Percentiles rank a stretch among this genome's conserved stretches.
These are phyloP conservation scores for Drosophila atripex DNA, from an alignment of 2,888 invertebrate genomes.

Conservation along the genomic window DNA sequence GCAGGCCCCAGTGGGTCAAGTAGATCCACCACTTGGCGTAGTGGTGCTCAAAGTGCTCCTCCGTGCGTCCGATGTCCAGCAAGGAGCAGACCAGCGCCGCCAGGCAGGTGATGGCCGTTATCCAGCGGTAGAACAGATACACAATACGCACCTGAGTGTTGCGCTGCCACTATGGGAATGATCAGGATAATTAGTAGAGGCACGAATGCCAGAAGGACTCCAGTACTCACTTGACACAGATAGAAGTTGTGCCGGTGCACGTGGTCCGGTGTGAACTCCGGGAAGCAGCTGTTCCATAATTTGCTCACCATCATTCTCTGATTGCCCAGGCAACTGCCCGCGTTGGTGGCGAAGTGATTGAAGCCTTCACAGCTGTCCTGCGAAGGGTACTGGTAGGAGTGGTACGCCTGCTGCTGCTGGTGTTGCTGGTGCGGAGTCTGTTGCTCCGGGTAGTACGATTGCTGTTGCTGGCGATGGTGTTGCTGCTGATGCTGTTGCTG, in stretches of 20 bases:
- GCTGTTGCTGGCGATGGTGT: conserved; percentile 47
- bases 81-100: conserved; percentile 84
- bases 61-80: conserved; percentile 83
- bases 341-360: conserved; percentile 79
- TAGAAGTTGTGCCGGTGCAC: conserved; percentile 84
- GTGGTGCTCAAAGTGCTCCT: conserved; percentile 84
- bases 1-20: conserved; percentile 83
- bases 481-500: conserved; percentile 62
- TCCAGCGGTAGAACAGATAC: conserved; percentile 84
- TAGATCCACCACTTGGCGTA: conserved; percentile 85
- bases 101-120: conserved; percentile 84
- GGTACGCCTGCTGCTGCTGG: conserved; percentile 65
- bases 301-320: conserved; percentile 84
- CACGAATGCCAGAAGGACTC: conserved; percentile 2
- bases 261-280: conserved; percentile 83
- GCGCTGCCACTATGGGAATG: conserved; percentile 81
- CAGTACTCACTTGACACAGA: conserved; percentile 81
- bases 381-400: conserved; percentile 65
- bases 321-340: conserved; percentile 79
- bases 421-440: conserved; percentile 53
- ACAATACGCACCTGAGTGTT: conserved; percentile 84
- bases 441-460: conserved; percentile 51
- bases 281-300: conserved; percentile 84
- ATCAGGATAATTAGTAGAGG: neutral
- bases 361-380: conserved; percentile 81